Conservation (phyloP, 1,140 invertebrate species). For the Geopemphigus sp. region DNA sequence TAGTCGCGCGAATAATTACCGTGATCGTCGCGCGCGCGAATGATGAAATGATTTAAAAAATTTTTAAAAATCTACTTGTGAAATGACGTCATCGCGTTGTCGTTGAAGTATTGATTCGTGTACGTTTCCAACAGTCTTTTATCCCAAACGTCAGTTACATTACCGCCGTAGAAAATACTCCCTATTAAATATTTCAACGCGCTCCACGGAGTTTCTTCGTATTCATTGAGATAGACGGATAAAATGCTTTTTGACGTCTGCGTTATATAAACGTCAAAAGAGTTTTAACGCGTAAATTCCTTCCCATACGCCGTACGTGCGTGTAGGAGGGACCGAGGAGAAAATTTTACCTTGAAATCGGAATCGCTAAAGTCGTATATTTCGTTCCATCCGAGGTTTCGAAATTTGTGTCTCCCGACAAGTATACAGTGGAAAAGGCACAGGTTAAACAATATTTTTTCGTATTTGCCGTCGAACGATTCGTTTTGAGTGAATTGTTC, state of each 20-base stretch:
- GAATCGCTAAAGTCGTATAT: conserved; percentile 85
- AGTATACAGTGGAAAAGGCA: conserved; percentile 16
- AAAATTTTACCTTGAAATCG: conserved; percentile 84
- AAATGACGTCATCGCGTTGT: conserved; percentile 58
- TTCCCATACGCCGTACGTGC: too few relatives aligned
- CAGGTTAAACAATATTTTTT: conserved; percentile 23
- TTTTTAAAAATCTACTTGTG: neutral
- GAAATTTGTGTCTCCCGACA: conserved; percentile 69
- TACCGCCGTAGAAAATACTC: conserved; percentile 89
- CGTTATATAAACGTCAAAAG: neutral
- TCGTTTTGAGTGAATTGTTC: conserved; percentile 60
- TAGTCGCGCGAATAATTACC: neutral
- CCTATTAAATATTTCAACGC: conserved; percentile 87
- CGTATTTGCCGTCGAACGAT: neutral
- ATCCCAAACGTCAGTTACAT: conserved; percentile 94
- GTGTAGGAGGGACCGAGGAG: too few relatives aligned
- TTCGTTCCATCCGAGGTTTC: conserved; percentile 87
- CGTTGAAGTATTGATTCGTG: conserved; percentile 76
- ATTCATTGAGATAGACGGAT: neutral
- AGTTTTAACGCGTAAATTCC: too few relatives aligned
- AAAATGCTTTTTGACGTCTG: conserved; percentile 11
- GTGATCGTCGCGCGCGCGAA: too few relatives aligned
- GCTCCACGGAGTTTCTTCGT: conserved; percentile 73
- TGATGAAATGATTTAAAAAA: too few relatives aligned
- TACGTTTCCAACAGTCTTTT: conserved; percentile 77